Base-by-base conservation (phyloP, 2,888 invertebrate genomes). In the Harpalus rubripes region DNA sequence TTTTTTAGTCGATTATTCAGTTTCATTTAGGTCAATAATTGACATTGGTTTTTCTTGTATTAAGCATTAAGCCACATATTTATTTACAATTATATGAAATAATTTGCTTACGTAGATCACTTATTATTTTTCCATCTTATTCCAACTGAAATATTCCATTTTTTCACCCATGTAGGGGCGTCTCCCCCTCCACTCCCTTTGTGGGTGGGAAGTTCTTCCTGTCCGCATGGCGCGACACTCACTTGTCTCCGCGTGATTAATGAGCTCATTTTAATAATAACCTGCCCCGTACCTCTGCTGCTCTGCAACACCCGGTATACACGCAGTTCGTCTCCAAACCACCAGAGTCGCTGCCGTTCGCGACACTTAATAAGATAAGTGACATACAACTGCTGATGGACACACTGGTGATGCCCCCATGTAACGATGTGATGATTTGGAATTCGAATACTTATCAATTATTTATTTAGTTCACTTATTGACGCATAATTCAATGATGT, bases 221-320 rank as follows among this genome's bases (percentile, higher is more conserved):
- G 79, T 79, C 56, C 79, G 68, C 68, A 32, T 26, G 32, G 68
- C 32, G 65, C 63, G 81, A 59, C 61, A 59, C 74, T 74, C 74
- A 89, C 89, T 89, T 90, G 89, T 89, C 90, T 90, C 90, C 85
- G 59, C 86, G 90, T 91, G 91, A 91, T 91, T 91, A 91, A 91
- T 91, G 90, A 89, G 90, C 91, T 91, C 90, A 91, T 91, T 91
- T 91, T 91, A 91, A 91, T 91, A 91, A 91, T 91, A 91, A 91
- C 91, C 89, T 90, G 89, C 68, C 56, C 58, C 18, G 39, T n/a
- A 41, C 8, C 78, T 32, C 16, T 32, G n/a, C n/a, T 32, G 32
- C 32, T 32, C 32, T 32, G 32, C 32, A 32, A 18, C 32, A 78
- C 32, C 58, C 58, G 56, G 78, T 78, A 58, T 58, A 78, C 32